Conservation (phyloP, 2,797 vertebrate species). For the Potorous gilbertii region DNA sequence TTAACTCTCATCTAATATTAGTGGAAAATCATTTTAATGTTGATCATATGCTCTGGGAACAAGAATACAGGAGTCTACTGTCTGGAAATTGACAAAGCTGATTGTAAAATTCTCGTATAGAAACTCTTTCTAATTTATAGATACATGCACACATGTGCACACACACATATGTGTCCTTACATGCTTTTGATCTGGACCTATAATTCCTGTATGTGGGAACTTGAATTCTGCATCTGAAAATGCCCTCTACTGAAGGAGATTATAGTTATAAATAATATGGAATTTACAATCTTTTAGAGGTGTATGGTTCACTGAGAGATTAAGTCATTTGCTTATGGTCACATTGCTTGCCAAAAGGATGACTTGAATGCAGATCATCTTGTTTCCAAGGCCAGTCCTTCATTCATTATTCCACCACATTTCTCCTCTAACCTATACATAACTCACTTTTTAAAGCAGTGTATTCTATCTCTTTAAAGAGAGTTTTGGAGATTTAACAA, state of each 20-base stretch:
- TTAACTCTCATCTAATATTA: not conserved
- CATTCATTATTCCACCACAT: not conserved
- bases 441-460: not conserved
- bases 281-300: not conserved
- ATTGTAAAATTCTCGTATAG: not conserved
- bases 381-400: not conserved
- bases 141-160: no score
- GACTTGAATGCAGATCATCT: not conserved
- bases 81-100: not conserved
- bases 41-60: not conserved
- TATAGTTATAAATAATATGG: not conserved
- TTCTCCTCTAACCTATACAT: not conserved
- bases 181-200: not conserved
- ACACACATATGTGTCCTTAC: not conserved
- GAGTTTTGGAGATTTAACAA: not conserved
- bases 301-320: not conserved
- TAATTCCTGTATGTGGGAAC: not conserved
- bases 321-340: not conserved
- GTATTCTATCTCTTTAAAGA: not conserved
- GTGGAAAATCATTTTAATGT: not conserved
- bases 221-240: not conserved
- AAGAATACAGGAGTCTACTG: not conserved
- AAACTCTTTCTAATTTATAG: not conserved
- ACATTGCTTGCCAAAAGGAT: not conserved
- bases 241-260: not conserved